These are phyloP conservation scores for Sinopyrophorus schimmeli DNA, from an alignment of 2,888 invertebrate species.

Conservation along the genomic window DNA sequence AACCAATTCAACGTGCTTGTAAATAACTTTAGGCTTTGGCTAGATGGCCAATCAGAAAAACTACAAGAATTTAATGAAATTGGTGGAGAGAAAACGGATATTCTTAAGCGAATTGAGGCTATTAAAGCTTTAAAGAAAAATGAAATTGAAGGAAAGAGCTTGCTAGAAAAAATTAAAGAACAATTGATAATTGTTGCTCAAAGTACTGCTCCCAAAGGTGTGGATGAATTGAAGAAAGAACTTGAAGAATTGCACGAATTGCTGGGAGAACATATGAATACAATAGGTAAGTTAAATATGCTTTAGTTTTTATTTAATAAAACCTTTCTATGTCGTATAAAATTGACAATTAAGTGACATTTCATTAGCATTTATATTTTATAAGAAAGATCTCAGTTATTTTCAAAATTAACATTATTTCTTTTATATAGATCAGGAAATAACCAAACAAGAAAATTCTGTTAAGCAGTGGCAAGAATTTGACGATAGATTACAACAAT, in stretches of 20 bases:
- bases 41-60: conserved; percentile 78
- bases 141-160: conserved; percentile 65
- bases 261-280: conserved; percentile 67
- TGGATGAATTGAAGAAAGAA: conserved; percentile 72
- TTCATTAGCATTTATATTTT: no score
- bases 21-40: conserved; percentile 80
- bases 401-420: conserved; percentile 3
- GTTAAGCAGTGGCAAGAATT: conserved; percentile 86
- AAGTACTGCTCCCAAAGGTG: conserved; percentile 81
- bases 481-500: conserved; percentile 76
- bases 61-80: conserved; percentile 80
- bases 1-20: conserved; percentile 75
- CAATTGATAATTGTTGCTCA: conserved; percentile 69
- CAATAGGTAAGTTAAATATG: conserved; percentile 59
- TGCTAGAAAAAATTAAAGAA: conserved; percentile 70
- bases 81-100: conserved; percentile 81
- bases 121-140: conserved; percentile 67
- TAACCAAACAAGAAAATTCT: conserved; percentile 73
- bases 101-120: conserved; percentile 71
- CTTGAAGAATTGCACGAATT: conserved; percentile 69
- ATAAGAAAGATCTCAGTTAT: no score
- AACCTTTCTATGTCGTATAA: no score
- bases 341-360: no score
- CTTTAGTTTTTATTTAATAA: no score
- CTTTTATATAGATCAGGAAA: conserved; percentile 61